Evolutionary conservation across 2,888 invertebrate species (phyloP), one percentile per base, ranked within the genome.

Genomic region (Pandemis heparana): DNA sequence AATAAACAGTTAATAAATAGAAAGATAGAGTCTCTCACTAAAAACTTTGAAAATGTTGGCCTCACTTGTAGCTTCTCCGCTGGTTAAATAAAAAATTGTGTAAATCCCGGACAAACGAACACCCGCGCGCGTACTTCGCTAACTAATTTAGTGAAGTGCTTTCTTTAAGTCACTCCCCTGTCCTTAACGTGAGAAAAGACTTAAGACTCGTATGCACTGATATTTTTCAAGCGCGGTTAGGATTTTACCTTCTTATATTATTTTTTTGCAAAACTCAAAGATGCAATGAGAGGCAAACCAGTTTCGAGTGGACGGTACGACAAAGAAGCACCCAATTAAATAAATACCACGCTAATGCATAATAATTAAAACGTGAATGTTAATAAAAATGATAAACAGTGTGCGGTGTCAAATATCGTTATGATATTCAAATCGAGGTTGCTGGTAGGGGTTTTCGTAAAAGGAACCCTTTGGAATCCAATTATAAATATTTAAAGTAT

Each of bases 401-500:
- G 60, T 56, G 46, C 69, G 60, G 70, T 70, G 74, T 74, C 70
- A 74, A 74, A 60, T 74, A 38, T 65, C 65, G 65, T 65, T 70
- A 74, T 65, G 69, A 74, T 65, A 74, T 70, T 70, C 64, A 74
- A 74, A 74, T 73, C 41, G 63, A 59, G 59, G 63, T 56, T 32
- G 18, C 51, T 38, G 38, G 61, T 69, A 14, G n/a, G 74, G 74
- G 59, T 62, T 8, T 72, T 64, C 68, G 68, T 75, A 75, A 74
- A 77, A 79, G 76, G 78, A 80, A 82, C 83, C 85, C 86, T 83
- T 80, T 80, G 73, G 68, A 82, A 85, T 86, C 82, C 87, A 89
- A 89, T 91, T 90, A 90, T 92, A 91, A 90, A 92, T 89, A 90
- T 91, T 90, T 87, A 89, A 89, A 88, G 85, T 86, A 87, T 85